Base-by-base conservation (phyloP, 2,888 invertebrate genomes). In the Drosophila maculinotata region DNA sequence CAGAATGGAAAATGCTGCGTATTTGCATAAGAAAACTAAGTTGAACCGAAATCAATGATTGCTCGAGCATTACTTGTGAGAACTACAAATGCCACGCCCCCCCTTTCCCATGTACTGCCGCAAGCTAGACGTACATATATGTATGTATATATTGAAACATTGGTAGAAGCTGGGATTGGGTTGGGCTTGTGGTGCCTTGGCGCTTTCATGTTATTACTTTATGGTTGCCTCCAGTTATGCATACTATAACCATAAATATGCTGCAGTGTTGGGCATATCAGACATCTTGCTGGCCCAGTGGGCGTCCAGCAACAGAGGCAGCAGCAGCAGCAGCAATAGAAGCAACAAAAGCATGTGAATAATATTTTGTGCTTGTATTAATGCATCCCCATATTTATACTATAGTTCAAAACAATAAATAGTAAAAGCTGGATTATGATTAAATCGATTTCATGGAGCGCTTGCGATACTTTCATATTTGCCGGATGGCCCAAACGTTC, bases 351-450 rank as follows among this genome's bases (percentile, higher is more conserved):
- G 56, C 65, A 63, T 60, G 63, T 70, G 75, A 70, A 85, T 76
- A 79, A 82, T 70, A 87, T 80, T 77, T 74, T 84, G 75, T 87
- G 77, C 86, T 85, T 85, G 88, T 84, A 79, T 84, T 84, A 84
- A 84, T 84, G 83, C 75, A 85, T 72, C 59, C 69, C 74, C 82
- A 85, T 87, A 85, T 84, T 84, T 84, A 87, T 84, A 75, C 86
- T 77, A 85, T 87, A 82, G 88, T 88, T 84, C 83, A 82, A 85
- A 84, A 84, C 83, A 84, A 84, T 84, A 84, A 84, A 84, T 84
- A 84, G 83, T 84, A 87, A 82, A 84, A 87, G 83, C 83, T 75
- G 88, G 83, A 84, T 84, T 84, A 84, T 84, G 88, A 84, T 84
- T 84, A 87, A 84, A 87, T 84, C 83, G 83, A 87, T 84, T 87